Evolutionary conservation across 2,797 vertebrate genomes (phyloP).

Genomic region (Siniperca obscura): DNA sequence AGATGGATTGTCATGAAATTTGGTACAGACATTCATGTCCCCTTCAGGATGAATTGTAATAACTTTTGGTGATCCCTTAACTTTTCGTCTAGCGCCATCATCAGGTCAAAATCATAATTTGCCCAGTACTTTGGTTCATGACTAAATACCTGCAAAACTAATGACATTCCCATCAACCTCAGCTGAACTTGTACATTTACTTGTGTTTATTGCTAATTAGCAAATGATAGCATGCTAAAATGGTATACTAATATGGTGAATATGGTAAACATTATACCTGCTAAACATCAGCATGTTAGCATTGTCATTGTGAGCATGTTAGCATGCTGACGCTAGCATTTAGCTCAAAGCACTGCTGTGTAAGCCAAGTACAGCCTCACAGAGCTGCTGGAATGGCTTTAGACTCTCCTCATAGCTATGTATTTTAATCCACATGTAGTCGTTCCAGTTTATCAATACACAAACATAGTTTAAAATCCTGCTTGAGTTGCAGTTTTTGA

Average conservation of each 20-base stretch:
- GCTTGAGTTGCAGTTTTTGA: background rate
- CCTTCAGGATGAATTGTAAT: background rate
- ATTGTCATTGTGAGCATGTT: background rate
- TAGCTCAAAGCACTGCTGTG: background rate
- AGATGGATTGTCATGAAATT: background rate
- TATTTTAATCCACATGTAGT: background rate
- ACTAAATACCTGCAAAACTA: background rate
- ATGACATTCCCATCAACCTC: too few relatives aligned
- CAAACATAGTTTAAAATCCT: background rate
- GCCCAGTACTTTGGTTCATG: background rate
- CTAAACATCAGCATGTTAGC: background rate
- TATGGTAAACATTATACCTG: too few relatives aligned
- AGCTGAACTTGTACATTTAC: too few relatives aligned
- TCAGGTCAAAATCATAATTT: background rate
- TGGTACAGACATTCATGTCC: background rate
- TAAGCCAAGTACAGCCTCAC: background rate
- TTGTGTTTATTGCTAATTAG: constrained; percentile 4
- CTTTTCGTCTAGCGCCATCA: background rate
- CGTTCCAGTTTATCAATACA: constrained; percentile 2
- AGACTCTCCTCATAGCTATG: background rate
- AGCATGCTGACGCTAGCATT: background rate
- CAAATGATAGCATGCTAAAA: background rate
- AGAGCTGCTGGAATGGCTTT: background rate
- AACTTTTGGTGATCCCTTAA: background rate
- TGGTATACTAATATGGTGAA: background rate